Percentiles rank a stretch among this genome's conserved stretches.
Evolutionary conservation across 2,888 invertebrate genomes (phyloP).

Genomic region (Scaptomyza reducta): DNA sequence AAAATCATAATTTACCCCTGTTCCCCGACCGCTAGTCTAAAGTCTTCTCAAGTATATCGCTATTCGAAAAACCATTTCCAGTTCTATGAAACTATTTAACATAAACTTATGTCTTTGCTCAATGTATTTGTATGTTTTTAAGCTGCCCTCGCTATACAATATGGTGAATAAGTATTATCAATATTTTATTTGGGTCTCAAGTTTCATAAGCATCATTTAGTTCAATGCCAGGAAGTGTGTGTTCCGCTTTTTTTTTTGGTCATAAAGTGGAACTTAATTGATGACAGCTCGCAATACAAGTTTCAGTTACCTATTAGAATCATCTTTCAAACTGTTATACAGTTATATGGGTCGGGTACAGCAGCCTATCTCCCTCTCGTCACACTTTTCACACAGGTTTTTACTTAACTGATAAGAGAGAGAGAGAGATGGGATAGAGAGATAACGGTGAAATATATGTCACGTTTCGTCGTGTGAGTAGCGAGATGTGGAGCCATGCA

Average conservation of each 20-base stretch:
- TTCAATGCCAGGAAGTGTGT: constrained; percentile 74
- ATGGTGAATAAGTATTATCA: constrained; percentile 50
- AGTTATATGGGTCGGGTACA: constrained; percentile 14
- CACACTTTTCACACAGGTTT: constrained; percentile 24
- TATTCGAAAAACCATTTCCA: too few relatives aligned
- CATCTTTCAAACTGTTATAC: constrained; percentile 1
- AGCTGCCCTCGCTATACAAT: constrained; percentile 40
- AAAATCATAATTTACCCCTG: too few relatives aligned
- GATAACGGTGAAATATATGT: constrained; percentile 69
- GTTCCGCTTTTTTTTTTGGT: constrained; percentile 52
- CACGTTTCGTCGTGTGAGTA: constrained; percentile 64
- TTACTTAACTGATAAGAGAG: constrained; percentile 41
- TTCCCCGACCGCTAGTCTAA: too few relatives aligned
- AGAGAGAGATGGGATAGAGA: constrained; percentile 3
- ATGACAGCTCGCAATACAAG: constrained; percentile 42
- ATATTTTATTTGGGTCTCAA: constrained; percentile 56
- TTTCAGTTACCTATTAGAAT: constrained; percentile 47
- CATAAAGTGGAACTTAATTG: constrained; percentile 52
- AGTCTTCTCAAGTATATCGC: too few relatives aligned
- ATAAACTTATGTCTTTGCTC: neutral
- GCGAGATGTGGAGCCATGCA: too few relatives aligned
- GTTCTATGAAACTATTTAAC: neutral
- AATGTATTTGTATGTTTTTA: constrained; percentile 1
- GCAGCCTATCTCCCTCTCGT: constrained; percentile 1
- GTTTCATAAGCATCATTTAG: constrained; percentile 66